These are phyloP conservation scores for Yponomeuta evonymella DNA, from an alignment of 2,888 invertebrate genomes.

Conservation along the genomic window DNA sequence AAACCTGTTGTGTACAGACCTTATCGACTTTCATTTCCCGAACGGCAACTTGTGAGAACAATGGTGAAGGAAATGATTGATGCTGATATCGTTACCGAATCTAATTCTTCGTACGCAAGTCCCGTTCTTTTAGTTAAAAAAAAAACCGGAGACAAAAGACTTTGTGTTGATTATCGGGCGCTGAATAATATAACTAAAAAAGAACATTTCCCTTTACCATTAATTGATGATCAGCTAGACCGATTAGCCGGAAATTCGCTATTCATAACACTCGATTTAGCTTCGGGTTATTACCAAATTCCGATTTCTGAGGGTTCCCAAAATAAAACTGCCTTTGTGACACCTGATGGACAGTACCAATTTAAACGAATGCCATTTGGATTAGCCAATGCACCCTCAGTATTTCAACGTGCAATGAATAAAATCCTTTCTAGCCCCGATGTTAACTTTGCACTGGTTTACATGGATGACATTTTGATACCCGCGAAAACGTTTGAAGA, in stretches of 20 bases:
- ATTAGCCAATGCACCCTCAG: conserved; percentile 11
- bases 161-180: conserved; percentile 18
- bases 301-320: conserved; percentile 10
- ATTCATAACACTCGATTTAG: conserved; percentile 19
- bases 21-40: background rate
- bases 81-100: conserved; percentile 12
- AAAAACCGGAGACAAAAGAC: conserved; percentile 14
- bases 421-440: conserved; percentile 6
- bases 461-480: conserved; percentile 13
- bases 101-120: conserved; percentile 14
- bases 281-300: conserved; percentile 18
- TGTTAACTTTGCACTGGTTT: conserved; percentile 17
- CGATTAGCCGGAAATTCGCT: conserved; percentile 12
- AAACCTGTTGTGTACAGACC: conserved; percentile 6
- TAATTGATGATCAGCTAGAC: conserved; percentile 23
- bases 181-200: conserved; percentile 21
- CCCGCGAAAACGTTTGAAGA: conserved; percentile 6
- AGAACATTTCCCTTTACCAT: conserved; percentile 27
- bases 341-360: conserved; percentile 20
- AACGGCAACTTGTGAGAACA: background rate
- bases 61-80: conserved; percentile 15
- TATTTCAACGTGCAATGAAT: conserved; percentile 18
- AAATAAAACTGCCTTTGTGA: conserved; percentile 20
- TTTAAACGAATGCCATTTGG: conserved; percentile 15
- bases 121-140: conserved; percentile 17